Evolutionary conservation across 1,140 invertebrate species (phyloP), one percentile per base, ranked within the genome.

Genomic region (Paramacrobiotus metropolitanus): DNA sequence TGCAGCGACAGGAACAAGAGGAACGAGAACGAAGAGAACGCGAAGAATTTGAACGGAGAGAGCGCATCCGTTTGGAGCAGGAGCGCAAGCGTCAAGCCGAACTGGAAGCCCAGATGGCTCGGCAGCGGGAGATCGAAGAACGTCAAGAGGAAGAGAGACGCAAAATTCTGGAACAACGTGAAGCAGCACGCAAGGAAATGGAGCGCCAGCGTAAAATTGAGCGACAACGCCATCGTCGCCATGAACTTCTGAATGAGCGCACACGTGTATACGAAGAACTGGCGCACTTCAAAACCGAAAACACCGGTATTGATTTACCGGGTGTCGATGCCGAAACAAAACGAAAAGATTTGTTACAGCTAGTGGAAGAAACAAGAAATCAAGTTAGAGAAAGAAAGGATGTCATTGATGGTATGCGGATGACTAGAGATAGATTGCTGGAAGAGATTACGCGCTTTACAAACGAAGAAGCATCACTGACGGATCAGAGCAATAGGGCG

Each of bases 371-470:
- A 68, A 89, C 87, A 0, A 78, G 88, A 1, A 81, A 84, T 30
- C 84, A 83, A 21, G 92, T 98, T 0, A 86, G 89, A 0, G 83
- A 85, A 40, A 85, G 93, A 0, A 97, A 97, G 73, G 80, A 83
- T 1, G 88, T 87, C 28, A 98, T 99, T 65, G 93, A 98, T 75
- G 84, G 85, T 2, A 97, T 98, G 93, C 76, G 92, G 40, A 67
- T 80, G 0, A 87, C 86, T 29, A 77, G 94, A 31, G 94, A 98
- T 71, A 76, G 28, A 24, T 24, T 55, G 48, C 48, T 55, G 48
- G 48, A 55, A 28, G 48, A 55, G 48, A 15, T 55, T 15, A 20
- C 15, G 48, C 15, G 48, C 15, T 9, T 24, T 15, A 55, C 15
- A 28, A 55, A 24, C 28, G 15, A 55, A 24, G 48, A 15, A 24